phyloP scores from a whole-genome alignment of 2,888 invertebrate species.

The Halocaridina rubra region DNA sequence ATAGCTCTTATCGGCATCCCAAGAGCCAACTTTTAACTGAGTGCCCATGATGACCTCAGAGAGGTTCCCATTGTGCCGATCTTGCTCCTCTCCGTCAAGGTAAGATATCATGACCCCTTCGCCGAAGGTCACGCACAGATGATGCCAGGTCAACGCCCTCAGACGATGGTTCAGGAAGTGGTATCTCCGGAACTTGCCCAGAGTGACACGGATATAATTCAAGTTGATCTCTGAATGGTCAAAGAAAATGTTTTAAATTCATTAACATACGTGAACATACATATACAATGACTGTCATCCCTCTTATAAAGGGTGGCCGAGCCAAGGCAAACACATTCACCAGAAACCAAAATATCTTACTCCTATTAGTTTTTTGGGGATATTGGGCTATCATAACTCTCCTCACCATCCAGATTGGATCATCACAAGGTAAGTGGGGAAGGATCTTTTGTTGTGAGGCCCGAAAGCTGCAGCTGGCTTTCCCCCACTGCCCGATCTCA shows the following conservation, averaged over 20 bases:
- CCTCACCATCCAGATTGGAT: too few relatives aligned
- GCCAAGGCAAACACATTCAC: not conserved
- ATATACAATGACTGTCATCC: not conserved
- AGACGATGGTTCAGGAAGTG: conserved; percentile 39
- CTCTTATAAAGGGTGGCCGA: too few relatives aligned
- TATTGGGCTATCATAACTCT: not conserved
- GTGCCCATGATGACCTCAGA: conserved; percentile 31
- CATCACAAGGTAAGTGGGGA: not conserved
- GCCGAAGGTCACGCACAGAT: conserved; percentile 51
- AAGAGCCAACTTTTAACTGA: conserved; percentile 44
- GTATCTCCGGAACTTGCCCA: conserved; percentile 44
- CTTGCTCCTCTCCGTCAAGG: conserved; percentile 43
- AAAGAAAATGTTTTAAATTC: not conserved
- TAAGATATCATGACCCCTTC: conserved; percentile 36
- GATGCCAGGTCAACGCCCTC: conserved; percentile 56
- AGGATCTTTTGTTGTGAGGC: too few relatives aligned
- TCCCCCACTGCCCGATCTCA: too few relatives aligned
- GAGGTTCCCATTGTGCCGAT: conserved; percentile 3
- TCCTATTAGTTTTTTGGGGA: not conserved
- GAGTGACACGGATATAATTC: conserved; percentile 45
- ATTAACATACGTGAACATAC: too few relatives aligned
- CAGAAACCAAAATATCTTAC: not conserved
- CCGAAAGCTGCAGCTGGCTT: too few relatives aligned
- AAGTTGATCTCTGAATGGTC: conserved; percentile 40
- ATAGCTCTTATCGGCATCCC: conserved; percentile 45